Percentiles rank a stretch among this genome's conserved stretches.
Conservation (phyloP, 2,113 vertebrate genomes). For the Oncorhynchus keta region DNA sequence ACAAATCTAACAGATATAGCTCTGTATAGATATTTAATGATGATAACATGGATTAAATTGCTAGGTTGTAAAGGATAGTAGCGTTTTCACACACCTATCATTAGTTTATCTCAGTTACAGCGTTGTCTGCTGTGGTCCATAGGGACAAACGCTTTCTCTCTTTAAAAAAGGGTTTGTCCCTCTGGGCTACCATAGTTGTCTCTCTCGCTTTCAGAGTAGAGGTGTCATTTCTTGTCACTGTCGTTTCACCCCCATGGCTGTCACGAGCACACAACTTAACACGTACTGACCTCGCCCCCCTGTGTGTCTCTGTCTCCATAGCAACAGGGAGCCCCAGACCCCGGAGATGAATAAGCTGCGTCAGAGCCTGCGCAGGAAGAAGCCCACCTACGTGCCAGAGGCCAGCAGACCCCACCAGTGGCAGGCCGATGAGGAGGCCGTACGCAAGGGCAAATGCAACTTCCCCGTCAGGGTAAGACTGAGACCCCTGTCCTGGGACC, state of each 20-base stretch:
- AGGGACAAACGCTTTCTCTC: no score
- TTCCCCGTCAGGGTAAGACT: slow-evolving; percentile 85
- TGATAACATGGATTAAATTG: no score
- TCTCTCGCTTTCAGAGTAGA: no score
- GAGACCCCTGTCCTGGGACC: not conserved
- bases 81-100: no score
- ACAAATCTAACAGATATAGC: no score
- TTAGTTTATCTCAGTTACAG: no score
- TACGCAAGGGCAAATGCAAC: slow-evolving; percentile 88
- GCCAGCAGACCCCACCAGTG: slow-evolving; percentile 91
- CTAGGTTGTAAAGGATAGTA: no score
- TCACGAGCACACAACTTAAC: no score
- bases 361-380: slow-evolving; percentile 89
- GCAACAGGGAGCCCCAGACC: slow-evolving; percentile 77
- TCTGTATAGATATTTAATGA: no score
- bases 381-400: slow-evolving; percentile 87
- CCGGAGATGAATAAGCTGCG: slow-evolving; percentile 93
- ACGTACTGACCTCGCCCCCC: not conserved
- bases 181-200: no score
- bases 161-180: not conserved
- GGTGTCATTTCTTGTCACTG: no score
- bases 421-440: slow-evolving; percentile 89
- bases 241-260: not conserved
- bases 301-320: slow-evolving; percentile 36
- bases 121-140: no score